Conservation (phyloP, 2,113 vertebrate species). For the Dipodomys spectabilis region DNA sequence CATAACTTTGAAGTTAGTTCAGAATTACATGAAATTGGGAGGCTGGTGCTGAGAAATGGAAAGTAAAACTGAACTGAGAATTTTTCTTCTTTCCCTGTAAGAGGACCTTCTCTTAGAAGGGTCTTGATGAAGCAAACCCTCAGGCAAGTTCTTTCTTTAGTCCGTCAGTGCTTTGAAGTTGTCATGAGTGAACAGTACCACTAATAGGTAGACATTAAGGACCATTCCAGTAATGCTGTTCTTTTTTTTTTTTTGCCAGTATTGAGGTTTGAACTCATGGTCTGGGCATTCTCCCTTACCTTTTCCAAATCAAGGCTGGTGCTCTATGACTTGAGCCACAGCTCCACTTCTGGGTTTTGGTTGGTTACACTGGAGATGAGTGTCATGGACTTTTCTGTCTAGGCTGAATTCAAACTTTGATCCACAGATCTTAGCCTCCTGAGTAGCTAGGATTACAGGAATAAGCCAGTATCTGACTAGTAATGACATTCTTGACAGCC, state of each 20-base stretch:
- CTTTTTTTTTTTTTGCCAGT: too few relatives aligned
- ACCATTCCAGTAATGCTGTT: not conserved
- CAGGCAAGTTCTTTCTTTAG: slow-evolving; percentile 21
- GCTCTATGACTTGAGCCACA: too few relatives aligned
- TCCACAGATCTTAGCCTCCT: too few relatives aligned
- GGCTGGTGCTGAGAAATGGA: slow-evolving; percentile 35
- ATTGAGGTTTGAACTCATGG: too few relatives aligned
- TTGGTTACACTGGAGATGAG: too few relatives aligned
- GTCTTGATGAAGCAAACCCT: slow-evolving; percentile 18
- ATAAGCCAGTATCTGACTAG: not conserved
- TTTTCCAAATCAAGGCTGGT: too few relatives aligned
- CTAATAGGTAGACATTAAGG: slow-evolving; percentile 12
- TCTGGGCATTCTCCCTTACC: too few relatives aligned
- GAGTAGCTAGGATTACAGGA: too few relatives aligned
- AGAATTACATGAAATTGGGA: slow-evolving; percentile 32
- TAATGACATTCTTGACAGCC: slow-evolving; percentile 41
- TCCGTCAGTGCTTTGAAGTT: not conserved
- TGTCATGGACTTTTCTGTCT: too few relatives aligned
- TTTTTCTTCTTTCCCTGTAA: slow-evolving; percentile 45
- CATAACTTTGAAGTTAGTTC: slow-evolving; percentile 6
- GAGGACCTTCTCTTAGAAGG: slow-evolving; percentile 13
- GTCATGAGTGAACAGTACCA: not conserved
- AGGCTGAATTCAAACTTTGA: too few relatives aligned
- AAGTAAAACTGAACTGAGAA: slow-evolving; percentile 37
- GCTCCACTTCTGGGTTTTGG: too few relatives aligned